phyloP scores from a whole-genome alignment of 2,113 vertebrate genomes.

The Diglossa brunneiventris region DNA sequence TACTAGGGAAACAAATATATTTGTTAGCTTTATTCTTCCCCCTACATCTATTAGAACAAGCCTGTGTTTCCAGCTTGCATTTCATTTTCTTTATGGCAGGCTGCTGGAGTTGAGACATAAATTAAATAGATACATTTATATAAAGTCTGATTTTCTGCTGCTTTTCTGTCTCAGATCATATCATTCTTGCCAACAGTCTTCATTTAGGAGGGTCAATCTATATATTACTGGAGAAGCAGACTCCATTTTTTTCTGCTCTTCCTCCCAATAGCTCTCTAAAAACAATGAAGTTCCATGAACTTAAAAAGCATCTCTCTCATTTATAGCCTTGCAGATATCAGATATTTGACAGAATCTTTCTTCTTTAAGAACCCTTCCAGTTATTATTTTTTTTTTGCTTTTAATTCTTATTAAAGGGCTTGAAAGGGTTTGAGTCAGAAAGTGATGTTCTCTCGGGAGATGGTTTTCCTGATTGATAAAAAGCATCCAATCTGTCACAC shows the following conservation, averaged over 20 bases:
- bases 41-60: slow-evolving; percentile 40
- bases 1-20: slow-evolving; percentile 44
- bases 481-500: not conserved
- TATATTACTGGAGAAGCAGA: not conserved
- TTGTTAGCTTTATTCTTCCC: slow-evolving; percentile 58
- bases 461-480: not conserved
- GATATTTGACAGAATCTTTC: not conserved
- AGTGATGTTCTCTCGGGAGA: not conserved
- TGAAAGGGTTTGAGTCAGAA: not conserved
- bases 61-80: slow-evolving; percentile 32
- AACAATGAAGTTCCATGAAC: not conserved
- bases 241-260: not conserved
- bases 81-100: slow-evolving; percentile 54
- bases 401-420: not conserved
- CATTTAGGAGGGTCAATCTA: slow-evolving; percentile 41
- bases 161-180: slow-evolving; percentile 4
- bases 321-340: slow-evolving; percentile 1
- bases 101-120: slow-evolving; percentile 11
- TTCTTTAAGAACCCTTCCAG: not conserved
- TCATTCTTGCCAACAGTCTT: slow-evolving; percentile 21
- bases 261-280: not conserved
- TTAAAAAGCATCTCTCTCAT: not conserved
- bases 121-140: slow-evolving; percentile 38
- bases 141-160: slow-evolving; percentile 9
- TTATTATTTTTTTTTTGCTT: not conserved